phyloP scores from a whole-genome alignment of 2,113 vertebrate genomes.

The Sialia sialis region DNA sequence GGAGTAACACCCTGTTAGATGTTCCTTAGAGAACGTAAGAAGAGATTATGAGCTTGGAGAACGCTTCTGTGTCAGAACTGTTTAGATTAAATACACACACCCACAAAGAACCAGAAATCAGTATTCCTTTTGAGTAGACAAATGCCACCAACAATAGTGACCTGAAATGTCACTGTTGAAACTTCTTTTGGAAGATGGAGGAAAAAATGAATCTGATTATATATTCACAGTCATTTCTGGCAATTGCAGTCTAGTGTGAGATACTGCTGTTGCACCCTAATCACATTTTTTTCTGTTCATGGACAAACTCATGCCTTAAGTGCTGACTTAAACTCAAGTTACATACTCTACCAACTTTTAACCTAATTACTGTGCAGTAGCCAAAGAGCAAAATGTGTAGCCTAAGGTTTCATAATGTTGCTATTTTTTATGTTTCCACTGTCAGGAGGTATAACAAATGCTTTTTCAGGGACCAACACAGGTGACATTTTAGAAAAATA shows the following conservation, averaged over 20 bases:
- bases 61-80: background rate
- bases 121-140: background rate
- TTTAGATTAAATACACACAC: background rate
- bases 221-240: background rate
- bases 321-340: background rate
- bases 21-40: background rate
- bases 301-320: background rate
- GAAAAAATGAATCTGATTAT: background rate
- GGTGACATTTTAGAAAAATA: conserved; percentile 19
- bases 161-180: background rate
- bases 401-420: background rate
- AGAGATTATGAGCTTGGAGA: background rate
- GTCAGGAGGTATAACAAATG: background rate
- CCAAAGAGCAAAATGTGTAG: background rate
- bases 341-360: background rate
- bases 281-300: background rate
- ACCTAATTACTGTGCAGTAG: background rate
- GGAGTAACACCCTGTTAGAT: background rate
- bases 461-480: background rate
- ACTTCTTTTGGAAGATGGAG: background rate
- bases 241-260: background rate
- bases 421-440: background rate
- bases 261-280: background rate
- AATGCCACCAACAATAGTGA: background rate
- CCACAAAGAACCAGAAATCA: background rate